Evolutionary conservation across 2,888 invertebrate species (phyloP), one percentile per base, ranked within the genome.

Genomic region (Mactromeris polynyma): DNA sequence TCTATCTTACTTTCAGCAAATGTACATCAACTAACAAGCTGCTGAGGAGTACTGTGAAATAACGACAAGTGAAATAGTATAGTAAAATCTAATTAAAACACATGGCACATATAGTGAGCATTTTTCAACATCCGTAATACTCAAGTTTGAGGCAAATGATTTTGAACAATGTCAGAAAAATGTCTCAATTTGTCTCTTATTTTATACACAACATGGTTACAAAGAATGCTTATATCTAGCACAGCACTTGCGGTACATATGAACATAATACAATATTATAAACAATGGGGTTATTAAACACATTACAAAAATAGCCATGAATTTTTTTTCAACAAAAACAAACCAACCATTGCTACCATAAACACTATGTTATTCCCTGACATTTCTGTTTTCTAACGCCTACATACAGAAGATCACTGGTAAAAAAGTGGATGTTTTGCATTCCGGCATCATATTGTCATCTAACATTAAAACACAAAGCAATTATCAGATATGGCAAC

Each of bases 271-370:
- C 73, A 73, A n/a, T 19, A 33, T 36, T 17, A 33, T 19, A 73
- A 33, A 73, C 73, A 73, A 33, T 36, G 36, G 26, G 31, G 33
- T 17, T 73, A 36, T 73, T 73, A 36, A 73, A 73, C 73, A 73
- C 33, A 36, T 36, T 73, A 73, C 36, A 73, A 73, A 73, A 73
- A 73, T 73, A 73, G 73, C 73, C 73, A 73, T 73, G 31, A 73
- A 36, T 73, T 73, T 73, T 36, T 64, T 69, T 73, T 73, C 73
- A 33, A 73, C 73, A 73, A 36, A 73, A 73, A 73, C 73, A 73
- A 33, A 14, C 73, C 73, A 73, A 73, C 33, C 26, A 33, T 19
- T 36, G 26, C 1, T 73, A 73, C 19, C 33, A 73, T 73, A 73
- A 69, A 36, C 73, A 73, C 36, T 19, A 73, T 36, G 19, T 73